Conservation (phyloP, 2,888 invertebrate species). For the Drosophila paramelanica region DNA sequence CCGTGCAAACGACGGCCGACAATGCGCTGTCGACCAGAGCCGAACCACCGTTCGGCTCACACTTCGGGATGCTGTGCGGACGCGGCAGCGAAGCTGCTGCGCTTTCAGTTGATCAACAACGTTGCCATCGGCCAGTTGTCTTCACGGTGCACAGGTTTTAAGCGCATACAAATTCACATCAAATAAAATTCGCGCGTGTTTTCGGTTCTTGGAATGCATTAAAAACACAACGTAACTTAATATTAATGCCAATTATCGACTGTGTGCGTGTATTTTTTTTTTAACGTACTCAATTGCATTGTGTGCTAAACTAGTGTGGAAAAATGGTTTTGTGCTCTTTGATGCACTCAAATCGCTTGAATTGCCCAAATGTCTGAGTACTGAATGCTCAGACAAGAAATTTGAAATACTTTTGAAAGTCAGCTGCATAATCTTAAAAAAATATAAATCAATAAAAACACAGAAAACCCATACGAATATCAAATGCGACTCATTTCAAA, state of each 20-base stretch:
- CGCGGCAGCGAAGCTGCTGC: constrained; percentile 22
- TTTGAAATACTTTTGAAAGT: constrained; percentile 35
- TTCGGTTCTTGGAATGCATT: constrained; percentile 24
- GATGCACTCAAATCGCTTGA: background rate
- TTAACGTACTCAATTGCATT: constrained; percentile 18
- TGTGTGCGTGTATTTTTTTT: constrained; percentile 19
- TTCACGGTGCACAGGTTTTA: constrained; percentile 22
- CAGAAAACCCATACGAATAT: constrained; percentile 1
- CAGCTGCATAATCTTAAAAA: background rate
- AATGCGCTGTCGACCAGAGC: background rate
- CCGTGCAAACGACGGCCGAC: constrained; percentile 30
- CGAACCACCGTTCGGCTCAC: constrained; percentile 20
- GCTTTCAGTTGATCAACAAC: constrained; percentile 76
- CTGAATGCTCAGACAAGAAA: constrained; percentile 18
- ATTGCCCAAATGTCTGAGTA: constrained; percentile 33
- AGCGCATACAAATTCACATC: constrained; percentile 4
- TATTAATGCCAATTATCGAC: constrained; percentile 3
- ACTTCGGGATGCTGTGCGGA: constrained; percentile 15
- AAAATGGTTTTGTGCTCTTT: constrained; percentile 14
- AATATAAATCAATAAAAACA: background rate
- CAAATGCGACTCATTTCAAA: constrained; percentile 61
- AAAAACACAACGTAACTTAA: background rate
- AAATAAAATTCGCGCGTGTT: constrained; percentile 23
- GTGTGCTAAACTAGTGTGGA: constrained; percentile 26
- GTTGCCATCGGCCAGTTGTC: constrained; percentile 66